Conservation (phyloP, 2,888 invertebrate species). For the Tyria jacobaeae region DNA sequence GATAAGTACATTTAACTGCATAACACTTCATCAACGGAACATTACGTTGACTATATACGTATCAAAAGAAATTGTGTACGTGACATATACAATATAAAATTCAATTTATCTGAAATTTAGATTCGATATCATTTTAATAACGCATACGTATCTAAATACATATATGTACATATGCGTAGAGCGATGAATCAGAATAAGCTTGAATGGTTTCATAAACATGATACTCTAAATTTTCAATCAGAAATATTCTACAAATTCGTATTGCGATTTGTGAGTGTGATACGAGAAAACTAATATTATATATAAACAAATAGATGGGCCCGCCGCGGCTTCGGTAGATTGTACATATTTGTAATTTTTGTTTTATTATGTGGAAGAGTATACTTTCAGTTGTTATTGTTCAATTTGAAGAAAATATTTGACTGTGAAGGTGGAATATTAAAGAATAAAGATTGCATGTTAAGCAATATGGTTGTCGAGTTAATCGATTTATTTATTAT, state of each 20-base stretch:
- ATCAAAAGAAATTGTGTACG: slow-evolving; percentile 42
- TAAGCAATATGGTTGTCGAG: too few species aligned
- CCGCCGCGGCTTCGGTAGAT: too few species aligned
- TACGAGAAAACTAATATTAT: slow-evolving; percentile 28
- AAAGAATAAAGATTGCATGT: too few species aligned
- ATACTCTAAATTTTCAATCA: not conserved
- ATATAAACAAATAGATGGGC: slow-evolving; percentile 1
- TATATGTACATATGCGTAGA: not conserved
- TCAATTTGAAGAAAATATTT: too few species aligned
- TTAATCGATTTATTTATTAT: too few species aligned
- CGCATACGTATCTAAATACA: not conserved
- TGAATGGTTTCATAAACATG: not conserved
- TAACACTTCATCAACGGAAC: slow-evolving; percentile 9
- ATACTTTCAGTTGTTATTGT: too few species aligned
- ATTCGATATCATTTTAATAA: slow-evolving; percentile 35
- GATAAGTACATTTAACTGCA: not conserved
- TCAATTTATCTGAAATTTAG: slow-evolving; percentile 45
- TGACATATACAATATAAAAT: slow-evolving; percentile 43
- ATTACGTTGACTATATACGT: slow-evolving; percentile 17
- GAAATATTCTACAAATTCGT: not conserved
- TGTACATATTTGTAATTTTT: too few species aligned
- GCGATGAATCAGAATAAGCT: not conserved
- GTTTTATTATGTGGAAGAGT: too few species aligned
- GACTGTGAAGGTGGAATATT: too few species aligned
- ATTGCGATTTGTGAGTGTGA: not conserved